Conservation (phyloP, 2,888 invertebrate genomes). For the Sepiola atlantica region DNA sequence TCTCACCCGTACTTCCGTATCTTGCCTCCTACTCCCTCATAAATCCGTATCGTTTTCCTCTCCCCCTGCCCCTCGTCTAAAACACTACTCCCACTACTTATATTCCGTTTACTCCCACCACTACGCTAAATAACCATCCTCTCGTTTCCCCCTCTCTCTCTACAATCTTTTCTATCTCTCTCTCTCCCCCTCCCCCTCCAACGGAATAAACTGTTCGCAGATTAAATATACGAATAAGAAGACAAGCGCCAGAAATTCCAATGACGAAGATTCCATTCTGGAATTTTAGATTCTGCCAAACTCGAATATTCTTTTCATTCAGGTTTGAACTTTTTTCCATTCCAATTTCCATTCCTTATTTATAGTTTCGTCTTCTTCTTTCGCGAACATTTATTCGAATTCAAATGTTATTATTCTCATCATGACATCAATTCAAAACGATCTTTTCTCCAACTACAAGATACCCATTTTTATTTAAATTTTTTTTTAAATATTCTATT, state of each 20-base stretch:
- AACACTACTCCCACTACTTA: background rate
- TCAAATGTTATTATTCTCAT: background rate
- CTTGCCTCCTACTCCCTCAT: background rate
- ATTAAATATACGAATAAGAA: constrained; percentile 16
- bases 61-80: background rate
- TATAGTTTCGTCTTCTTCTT: background rate
- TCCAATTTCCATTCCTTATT: background rate
- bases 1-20: background rate
- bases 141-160: background rate
- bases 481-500: no score
- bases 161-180: background rate
- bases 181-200: background rate
- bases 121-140: background rate
- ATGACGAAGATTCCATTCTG: constrained; percentile 37
- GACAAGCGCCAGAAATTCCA: constrained; percentile 25
- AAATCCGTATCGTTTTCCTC: background rate
- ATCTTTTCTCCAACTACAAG: no score
- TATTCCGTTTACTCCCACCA: background rate
- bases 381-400: background rate
- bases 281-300: constrained; percentile 44
- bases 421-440: background rate
- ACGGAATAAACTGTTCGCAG: constrained; percentile 36
- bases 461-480: no score
- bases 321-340: constrained; percentile 42
- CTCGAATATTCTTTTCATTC: constrained; percentile 36